phyloP scores from a whole-genome alignment of 2,113 vertebrate species.

The Cacatua alba region DNA sequence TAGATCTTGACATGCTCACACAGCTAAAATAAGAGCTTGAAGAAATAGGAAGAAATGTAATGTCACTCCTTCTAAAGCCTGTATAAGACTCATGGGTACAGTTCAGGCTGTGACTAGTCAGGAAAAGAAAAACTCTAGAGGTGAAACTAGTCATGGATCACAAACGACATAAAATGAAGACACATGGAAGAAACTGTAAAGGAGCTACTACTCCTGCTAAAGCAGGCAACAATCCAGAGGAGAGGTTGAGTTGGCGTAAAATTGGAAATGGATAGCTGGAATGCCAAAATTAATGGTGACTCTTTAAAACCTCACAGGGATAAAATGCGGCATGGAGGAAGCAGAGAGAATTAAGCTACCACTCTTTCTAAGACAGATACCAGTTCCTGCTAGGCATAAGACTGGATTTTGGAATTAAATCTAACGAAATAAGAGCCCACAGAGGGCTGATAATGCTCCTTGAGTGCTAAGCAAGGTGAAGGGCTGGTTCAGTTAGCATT shows the following conservation, averaged over 20 bases:
- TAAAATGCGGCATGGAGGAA: background rate
- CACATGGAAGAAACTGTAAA: background rate
- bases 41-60: background rate
- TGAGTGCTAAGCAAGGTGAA: background rate
- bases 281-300: background rate
- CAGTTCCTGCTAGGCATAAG: background rate
- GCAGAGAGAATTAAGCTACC: background rate
- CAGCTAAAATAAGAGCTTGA: background rate
- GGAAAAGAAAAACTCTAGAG: background rate
- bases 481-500: background rate
- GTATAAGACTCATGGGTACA: background rate
- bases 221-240: background rate
- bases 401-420: background rate
- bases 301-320: background rate
- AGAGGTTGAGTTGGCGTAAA: background rate
- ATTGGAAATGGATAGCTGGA: background rate
- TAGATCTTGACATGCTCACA: background rate
- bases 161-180: background rate
- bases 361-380: background rate
- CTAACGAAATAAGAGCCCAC: background rate
- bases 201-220: background rate
- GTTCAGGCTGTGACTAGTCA: background rate
- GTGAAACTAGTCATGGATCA: background rate
- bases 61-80: background rate
- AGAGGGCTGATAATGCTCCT: background rate